These are phyloP conservation scores for Microctenopoma stevenorrisi DNA, from an alignment of 2,797 vertebrate genomes.

Conservation along the genomic window DNA sequence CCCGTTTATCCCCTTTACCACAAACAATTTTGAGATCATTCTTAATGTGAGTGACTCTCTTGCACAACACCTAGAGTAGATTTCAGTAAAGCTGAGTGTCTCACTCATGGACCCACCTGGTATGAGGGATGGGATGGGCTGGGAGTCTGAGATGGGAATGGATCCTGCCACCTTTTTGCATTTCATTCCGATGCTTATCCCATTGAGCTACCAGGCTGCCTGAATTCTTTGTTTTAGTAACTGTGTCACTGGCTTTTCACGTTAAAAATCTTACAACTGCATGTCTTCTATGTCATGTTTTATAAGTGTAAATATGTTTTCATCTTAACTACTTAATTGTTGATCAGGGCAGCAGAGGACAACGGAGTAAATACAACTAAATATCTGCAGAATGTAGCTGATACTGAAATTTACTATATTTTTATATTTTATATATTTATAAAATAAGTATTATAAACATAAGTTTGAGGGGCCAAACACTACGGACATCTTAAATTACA, in stretches of 20 bases:
- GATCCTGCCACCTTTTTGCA: no score
- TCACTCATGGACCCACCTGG: no score
- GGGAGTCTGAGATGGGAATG: no score
- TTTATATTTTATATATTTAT: no score
- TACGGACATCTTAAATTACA: conserved; percentile 29
- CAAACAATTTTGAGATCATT: background rate
- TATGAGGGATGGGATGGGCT: no score
- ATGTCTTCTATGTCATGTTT: background rate
- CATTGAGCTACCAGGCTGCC: no score
- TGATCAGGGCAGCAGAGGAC: conserved; percentile 11
- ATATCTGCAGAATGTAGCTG: background rate
- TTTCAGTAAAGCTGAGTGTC: background rate
- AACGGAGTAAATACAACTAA: background rate
- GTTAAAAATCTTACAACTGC: background rate
- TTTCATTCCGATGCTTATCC: no score
- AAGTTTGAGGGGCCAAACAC: background rate
- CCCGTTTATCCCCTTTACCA: background rate
- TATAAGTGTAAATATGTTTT: conserved; percentile 2
- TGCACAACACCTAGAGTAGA: background rate
- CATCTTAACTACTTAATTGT: conserved; percentile 11
- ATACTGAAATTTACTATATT: background rate
- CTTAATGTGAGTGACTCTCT: background rate
- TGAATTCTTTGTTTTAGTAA: background rate
- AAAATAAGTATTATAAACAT: background rate
- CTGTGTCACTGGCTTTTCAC: background rate